Evolutionary conservation across 2,113 vertebrate species (phyloP).

Genomic region (Tragelaphus scriptus): DNA sequence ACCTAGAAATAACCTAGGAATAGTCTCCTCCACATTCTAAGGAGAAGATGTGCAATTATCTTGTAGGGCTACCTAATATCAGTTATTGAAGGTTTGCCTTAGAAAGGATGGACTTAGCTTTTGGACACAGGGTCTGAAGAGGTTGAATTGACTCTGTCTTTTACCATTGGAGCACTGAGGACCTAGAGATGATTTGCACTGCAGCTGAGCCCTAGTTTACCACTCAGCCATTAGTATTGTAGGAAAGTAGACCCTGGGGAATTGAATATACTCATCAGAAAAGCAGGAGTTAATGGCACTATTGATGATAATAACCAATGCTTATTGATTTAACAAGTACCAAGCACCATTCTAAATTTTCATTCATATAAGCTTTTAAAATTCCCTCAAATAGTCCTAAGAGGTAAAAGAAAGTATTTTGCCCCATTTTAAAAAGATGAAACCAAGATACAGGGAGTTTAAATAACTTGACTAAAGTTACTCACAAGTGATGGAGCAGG

Average conservation of each 20-base stretch:
- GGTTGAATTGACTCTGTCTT: neutral
- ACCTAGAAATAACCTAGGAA: neutral
- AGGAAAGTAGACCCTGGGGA: neutral
- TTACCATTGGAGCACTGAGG: too few species aligned
- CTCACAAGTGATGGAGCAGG: neutral
- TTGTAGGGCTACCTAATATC: neutral
- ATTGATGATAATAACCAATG: neutral
- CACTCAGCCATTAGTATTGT: neutral
- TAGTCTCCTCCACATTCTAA: neutral
- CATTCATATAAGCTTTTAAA: neutral
- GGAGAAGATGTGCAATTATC: neutral
- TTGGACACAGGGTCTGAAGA: neutral
- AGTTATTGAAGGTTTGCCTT: neutral
- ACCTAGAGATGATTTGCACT: neutral
- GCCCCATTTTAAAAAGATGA: neutral
- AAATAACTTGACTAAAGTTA: neutral
- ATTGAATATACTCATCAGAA: neutral
- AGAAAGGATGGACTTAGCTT: neutral
- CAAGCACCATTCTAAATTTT: neutral
- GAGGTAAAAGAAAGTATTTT: neutral
- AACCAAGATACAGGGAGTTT: neutral
- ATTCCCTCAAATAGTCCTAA: neutral
- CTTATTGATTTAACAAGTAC: neutral
- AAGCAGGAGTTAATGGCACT: neutral
- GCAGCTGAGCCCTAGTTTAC: neutral